phyloP scores from a whole-genome alignment of 1,140 invertebrate genomes.

The Cyclina sinensis region DNA sequence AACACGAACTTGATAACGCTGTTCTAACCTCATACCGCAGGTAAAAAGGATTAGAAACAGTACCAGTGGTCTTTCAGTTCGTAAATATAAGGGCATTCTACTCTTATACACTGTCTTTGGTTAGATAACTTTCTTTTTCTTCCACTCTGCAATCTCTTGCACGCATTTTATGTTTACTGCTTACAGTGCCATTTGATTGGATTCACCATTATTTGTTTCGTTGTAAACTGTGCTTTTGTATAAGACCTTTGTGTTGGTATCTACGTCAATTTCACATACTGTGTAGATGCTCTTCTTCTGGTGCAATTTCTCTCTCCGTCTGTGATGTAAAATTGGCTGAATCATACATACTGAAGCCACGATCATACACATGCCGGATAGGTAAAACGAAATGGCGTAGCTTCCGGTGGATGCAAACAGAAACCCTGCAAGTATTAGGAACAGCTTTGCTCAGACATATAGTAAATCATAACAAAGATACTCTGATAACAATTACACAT shows the following conservation, averaged over 20 bases:
- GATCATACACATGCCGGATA: background rate
- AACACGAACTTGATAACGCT: no score
- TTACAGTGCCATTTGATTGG: no score
- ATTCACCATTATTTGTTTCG: no score
- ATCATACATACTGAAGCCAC: background rate
- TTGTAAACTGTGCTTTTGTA: no score
- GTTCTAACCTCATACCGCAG: no score
- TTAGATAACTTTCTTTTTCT: no score
- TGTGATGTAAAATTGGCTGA: background rate
- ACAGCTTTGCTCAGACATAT: background rate
- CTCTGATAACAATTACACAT: background rate
- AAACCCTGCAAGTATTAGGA: background rate
- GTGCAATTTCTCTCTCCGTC: background rate
- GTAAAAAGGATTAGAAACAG: no score
- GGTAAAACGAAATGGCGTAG: constrained; percentile 14
- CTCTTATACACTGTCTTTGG: no score
- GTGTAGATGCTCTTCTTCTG: background rate
- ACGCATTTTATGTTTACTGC: no score
- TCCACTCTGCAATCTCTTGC: no score
- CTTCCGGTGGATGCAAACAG: background rate
- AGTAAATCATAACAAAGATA: background rate
- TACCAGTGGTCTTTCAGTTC: no score
- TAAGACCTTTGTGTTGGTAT: background rate
- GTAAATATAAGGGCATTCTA: no score
- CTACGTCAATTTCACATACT: background rate